Base-by-base conservation (phyloP, 1,140 invertebrate species). In the Papilio polytes region DNA sequence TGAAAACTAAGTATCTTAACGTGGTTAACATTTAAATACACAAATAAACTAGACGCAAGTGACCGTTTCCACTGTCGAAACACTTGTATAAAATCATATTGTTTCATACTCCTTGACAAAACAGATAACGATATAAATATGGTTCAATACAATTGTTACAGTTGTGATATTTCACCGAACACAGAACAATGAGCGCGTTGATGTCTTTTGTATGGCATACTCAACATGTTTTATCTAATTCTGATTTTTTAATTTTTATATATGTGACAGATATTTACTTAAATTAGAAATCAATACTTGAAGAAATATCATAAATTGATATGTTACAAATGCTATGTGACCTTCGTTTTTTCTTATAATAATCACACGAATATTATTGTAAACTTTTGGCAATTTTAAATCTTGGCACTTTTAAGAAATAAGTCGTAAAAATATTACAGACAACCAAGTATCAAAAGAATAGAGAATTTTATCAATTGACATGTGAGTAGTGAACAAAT, bases 131-230 rank as follows among this genome's bases (percentile, higher is more conserved):
- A 53, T 53, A 53, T 53, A 6, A 36, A 4, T 26, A 2, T 26
- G 51, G 51, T 53, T 18, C 6, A 53, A 53, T 53, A 18, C 51
- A 53, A 18, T 0, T 53, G 4, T 7, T 53, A 18, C 51, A 7
- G n/a, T 56, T 20, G 18, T 56, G 53, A 20, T 22, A 53, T 51
- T 59, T 72, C 66, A 41, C 36, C 8, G 36, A 70, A 26, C 36
- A n/a, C 10, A 36, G 22, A 8, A 63, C 13, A 4, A 20, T 31
- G 13, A 80, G 81, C 86, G 89, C 90, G 91, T 92, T 91, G 91
- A 92, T 87, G 90, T 91, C 90, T 92, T 89, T 91, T 91, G 59
- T 86, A 89, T 85, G 81, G 20, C 66, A 73, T 13, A 7, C 20
- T 26, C 70, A 20, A 70, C 13, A 51, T 41, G 8, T 36, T 36